Percentiles rank a stretch among this genome's conserved stretches.
Conservation (phyloP, 2,797 vertebrate species). For the Heliangelus exortis region DNA sequence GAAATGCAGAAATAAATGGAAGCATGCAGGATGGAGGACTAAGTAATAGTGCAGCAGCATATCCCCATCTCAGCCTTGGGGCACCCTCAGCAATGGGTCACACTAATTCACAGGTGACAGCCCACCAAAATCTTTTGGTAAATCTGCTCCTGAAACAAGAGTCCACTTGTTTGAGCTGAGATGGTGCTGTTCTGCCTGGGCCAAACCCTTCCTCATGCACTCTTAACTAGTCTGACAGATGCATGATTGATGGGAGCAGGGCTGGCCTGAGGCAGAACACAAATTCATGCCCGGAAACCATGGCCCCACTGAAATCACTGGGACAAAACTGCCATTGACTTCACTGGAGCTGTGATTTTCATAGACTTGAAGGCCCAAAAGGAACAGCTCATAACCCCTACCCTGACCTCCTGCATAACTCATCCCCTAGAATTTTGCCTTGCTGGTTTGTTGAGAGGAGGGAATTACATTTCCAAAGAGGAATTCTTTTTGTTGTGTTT, state of each 20-base stretch:
- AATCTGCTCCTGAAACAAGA: constrained; percentile 46
- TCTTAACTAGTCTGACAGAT: constrained; percentile 48
- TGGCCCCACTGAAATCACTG: constrained; percentile 38
- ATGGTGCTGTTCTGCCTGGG: constrained; percentile 37
- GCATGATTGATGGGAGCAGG: constrained; percentile 56
- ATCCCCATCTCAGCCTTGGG: constrained; percentile 3
- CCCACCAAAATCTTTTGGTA: constrained; percentile 1
- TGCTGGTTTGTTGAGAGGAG: constrained; percentile 10
- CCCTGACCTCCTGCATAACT: constrained; percentile 58
- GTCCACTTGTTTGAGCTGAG: constrained; percentile 34
- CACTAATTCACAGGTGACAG: constrained; percentile 60
- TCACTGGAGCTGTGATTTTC: not conserved
- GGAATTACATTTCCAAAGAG: constrained; percentile 32
- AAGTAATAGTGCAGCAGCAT: not conserved
- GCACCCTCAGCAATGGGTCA: not conserved
- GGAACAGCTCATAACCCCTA: not conserved
- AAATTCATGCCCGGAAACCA: constrained; percentile 58
- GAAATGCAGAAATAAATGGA: constrained; percentile 35
- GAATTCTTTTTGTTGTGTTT: constrained; percentile 18
- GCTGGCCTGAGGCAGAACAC: constrained; percentile 49
- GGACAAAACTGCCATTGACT: constrained; percentile 68
- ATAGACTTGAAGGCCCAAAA: constrained; percentile 26
- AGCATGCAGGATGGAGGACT: not conserved
- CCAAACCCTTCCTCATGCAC: constrained; percentile 48
- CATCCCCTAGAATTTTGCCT: constrained; percentile 3